Conservation (phyloP, 2,113 vertebrate genomes). For the Nycticebus coucang region DNA sequence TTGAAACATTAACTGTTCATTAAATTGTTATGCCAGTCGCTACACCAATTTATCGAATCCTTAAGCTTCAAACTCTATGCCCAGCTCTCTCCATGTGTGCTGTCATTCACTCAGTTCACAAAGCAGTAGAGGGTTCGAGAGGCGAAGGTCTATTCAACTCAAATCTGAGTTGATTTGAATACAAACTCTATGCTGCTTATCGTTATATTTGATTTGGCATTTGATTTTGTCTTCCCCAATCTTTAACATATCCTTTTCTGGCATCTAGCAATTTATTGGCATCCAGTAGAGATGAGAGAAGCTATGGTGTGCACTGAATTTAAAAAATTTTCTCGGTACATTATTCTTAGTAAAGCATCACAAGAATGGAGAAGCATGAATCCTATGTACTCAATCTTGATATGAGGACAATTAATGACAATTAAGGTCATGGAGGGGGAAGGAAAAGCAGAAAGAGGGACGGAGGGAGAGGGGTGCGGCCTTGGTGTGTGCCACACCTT, state of each 20-base stretch:
- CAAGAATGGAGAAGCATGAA: no score
- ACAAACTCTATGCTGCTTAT: background rate
- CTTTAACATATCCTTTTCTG: background rate
- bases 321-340: slow-evolving; percentile 1
- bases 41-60: background rate
- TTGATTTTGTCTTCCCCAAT: background rate
- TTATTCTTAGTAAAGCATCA: no score
- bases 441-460: no score
- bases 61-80: background rate
- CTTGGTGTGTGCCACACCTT: no score
- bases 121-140: background rate
- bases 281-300: background rate
- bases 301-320: background rate
- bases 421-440: no score
- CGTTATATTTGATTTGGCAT: background rate
- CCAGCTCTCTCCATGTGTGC: background rate
- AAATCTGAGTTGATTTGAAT: background rate
- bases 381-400: no score
- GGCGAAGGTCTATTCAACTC: background rate
- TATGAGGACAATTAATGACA: no score
- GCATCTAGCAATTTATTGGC: background rate
- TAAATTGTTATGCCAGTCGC: background rate
- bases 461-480: no score
- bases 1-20: background rate
- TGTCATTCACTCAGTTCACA: background rate